Evolutionary conservation across 2,113 vertebrate genomes (phyloP).

Genomic region (Halcyon malimbica): DNA sequence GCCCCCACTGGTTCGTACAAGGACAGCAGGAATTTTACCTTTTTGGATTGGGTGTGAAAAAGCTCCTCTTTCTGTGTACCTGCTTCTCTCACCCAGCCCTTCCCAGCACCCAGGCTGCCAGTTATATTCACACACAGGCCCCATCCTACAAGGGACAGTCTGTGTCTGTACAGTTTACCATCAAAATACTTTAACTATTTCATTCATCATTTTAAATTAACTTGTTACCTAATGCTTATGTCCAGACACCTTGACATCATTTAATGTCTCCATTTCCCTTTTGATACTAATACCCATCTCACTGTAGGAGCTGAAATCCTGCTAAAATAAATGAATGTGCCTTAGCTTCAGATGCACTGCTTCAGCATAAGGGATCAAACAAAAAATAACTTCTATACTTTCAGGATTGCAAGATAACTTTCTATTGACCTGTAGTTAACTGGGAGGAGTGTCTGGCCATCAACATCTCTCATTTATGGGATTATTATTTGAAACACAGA

Average conservation of each 20-base stretch:
- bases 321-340: not conserved
- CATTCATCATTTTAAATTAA: not conserved
- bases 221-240: not conserved
- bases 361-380: not conserved
- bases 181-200: not conserved
- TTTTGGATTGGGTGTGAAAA: not conserved
- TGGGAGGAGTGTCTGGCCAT: not conserved
- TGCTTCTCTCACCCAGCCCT: not conserved
- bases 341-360: not conserved
- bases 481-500: not conserved
- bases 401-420: not conserved
- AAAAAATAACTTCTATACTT: not conserved
- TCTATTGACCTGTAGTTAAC: not conserved
- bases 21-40: not conserved
- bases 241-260: not conserved
- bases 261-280: not conserved
- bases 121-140: not conserved
- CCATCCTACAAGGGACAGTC: fast-evolving
- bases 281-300: not conserved
- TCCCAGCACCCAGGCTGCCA: not conserved
- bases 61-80: not conserved
- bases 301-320: not conserved
- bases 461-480: not conserved
- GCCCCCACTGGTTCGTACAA: not conserved
- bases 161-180: not conserved